Evolutionary conservation across 2,888 invertebrate species (phyloP).

Genomic region (Orchesella flavescens): DNA sequence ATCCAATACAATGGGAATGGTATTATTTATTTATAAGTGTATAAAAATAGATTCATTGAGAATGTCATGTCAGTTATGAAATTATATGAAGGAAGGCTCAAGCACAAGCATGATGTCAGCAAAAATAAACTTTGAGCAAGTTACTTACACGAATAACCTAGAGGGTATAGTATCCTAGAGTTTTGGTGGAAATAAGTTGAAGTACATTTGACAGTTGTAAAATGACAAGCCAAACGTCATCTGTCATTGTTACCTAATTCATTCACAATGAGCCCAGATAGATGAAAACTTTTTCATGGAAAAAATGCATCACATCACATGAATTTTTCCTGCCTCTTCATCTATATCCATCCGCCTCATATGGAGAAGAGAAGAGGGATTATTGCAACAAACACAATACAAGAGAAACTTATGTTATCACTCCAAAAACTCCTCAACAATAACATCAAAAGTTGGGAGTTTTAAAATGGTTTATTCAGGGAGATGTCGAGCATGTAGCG

Average conservation of each 20-base stretch:
- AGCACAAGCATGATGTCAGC: slow-evolving; percentile 13
- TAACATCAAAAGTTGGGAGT: no score
- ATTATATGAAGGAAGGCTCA: slow-evolving; percentile 11
- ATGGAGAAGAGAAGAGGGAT: not conserved
- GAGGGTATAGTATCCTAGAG: no score
- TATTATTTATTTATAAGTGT: not conserved
- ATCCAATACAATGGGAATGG: no score
- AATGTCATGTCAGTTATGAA: slow-evolving; percentile 15
- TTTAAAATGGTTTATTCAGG: no score
- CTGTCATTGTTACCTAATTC: slow-evolving; percentile 65
- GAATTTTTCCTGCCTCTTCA: not conserved
- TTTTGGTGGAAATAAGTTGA: slow-evolving; percentile 25
- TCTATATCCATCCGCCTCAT: not conserved
- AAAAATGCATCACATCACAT: not conserved
- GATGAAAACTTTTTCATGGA: no score
- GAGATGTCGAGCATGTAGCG: no score
- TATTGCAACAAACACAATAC: not conserved
- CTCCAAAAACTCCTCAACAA: not conserved
- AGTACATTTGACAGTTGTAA: slow-evolving; percentile 65
- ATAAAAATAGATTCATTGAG: not conserved
- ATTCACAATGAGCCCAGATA: not conserved
- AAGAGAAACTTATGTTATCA: slow-evolving; percentile 10
- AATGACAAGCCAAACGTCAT: slow-evolving; percentile 66
- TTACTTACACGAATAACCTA: no score
- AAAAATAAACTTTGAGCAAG: not conserved